Base-by-base conservation (phyloP, 2,888 invertebrate genomes). In the Microctonus aethiopoides region DNA sequence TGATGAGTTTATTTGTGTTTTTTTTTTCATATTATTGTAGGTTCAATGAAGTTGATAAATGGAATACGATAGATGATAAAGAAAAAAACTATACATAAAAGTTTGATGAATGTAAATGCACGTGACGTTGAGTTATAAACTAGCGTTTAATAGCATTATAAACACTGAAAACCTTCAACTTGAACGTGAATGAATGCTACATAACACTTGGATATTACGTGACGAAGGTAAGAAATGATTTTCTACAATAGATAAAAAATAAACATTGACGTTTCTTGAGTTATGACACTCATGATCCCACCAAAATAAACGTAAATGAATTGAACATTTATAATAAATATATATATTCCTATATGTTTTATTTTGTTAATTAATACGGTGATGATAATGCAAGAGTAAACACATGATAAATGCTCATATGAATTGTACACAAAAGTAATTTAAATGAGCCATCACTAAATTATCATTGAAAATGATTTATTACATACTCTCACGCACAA, bases 151-250 rank as follows among this genome's bases (percentile, higher is more conserved):
- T 51, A 34, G 41, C 22, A 63, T n/a, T n/a, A n/a, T 60, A 36
- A 61, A 41, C 62, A 61, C 51, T 39, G 16, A 61, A 32, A 68
- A 69, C 78, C 78, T 78, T 75, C 76, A 75, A 77, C 78, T 78
- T 78, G 78, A 76, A 77, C 75, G 72, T 68, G 70, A 70, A 52
- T 57, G 34, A 24, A 51, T 61, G 41, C 22, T 60, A 67, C 52
- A 59, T 46, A 70, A 62, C 61, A 67, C 60, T 70, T 59, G 52
- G 7, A 22, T 26, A 68, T 41, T 64, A 56, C 26, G 64, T 64
- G n/a, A 62, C 13, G 26, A 46, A 34, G 51, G 51, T 52, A 16
- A 16, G 16, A 46, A 16, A 20, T 46, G 46, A 7, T 46, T 46
- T 46, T 20, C 46, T 16, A 16, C 46, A 46, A 39, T 39, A 39